Conservation (phyloP, 2,888 invertebrate species). For the Ceratothoa steindachneri region DNA sequence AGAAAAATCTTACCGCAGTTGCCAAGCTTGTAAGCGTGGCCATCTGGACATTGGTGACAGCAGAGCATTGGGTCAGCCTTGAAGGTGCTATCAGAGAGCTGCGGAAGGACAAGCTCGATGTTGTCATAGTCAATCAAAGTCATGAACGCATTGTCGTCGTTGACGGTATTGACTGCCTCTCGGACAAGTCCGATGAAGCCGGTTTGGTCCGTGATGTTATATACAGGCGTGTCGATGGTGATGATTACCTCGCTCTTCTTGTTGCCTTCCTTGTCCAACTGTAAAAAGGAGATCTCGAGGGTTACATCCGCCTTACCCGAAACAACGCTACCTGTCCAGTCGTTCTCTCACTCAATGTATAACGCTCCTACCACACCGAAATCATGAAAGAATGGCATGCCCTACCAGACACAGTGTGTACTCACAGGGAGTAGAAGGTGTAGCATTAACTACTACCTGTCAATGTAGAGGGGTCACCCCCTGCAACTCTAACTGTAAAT, state of each 20-base stretch:
- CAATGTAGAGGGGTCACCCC: too few relatives aligned
- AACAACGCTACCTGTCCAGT: too few relatives aligned
- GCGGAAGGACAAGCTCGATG: conserved; percentile 48
- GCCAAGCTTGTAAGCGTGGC: conserved; percentile 48
- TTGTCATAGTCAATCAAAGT: conserved; percentile 48
- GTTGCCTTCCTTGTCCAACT: conserved; percentile 41
- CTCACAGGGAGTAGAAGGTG: too few relatives aligned
- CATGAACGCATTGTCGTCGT: conserved; percentile 48
- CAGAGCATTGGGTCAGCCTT: conserved; percentile 47
- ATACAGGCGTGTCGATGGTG: conserved; percentile 48
- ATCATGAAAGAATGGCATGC: too few relatives aligned
- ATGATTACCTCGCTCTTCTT: conserved; percentile 47
- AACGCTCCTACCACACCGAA: too few relatives aligned
- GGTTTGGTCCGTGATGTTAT: conserved; percentile 48
- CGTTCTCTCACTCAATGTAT: too few relatives aligned
- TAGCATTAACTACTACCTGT: too few relatives aligned
- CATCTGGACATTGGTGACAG: conserved; percentile 47
- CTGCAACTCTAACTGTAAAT: too few relatives aligned
- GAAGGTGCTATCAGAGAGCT: conserved; percentile 23
- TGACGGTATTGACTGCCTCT: conserved; percentile 47
- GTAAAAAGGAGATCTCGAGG: background rate
- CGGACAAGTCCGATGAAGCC: conserved; percentile 48
- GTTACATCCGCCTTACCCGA: too few relatives aligned
- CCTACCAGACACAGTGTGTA: too few relatives aligned
- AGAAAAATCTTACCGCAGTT: conserved; percentile 45